phyloP scores from a whole-genome alignment of 2,113 vertebrate genomes.

The Sinocyclocheilus grahami region DNA sequence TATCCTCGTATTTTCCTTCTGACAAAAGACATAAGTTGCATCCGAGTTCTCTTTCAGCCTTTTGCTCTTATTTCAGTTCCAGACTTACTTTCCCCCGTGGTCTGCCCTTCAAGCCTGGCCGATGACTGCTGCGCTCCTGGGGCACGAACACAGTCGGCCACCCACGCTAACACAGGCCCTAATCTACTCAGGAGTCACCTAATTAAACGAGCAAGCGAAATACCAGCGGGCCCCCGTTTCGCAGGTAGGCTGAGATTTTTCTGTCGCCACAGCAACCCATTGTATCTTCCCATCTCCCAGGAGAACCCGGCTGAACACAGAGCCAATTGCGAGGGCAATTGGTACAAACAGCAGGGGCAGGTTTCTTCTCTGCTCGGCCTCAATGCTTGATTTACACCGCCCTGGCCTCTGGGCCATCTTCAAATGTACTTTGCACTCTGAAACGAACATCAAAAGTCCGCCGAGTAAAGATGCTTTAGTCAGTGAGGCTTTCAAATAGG shows the following conservation, averaged over 20 bases:
- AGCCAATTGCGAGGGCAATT: conserved; percentile 46
- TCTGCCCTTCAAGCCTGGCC: conserved; percentile 54
- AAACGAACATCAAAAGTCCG: not conserved
- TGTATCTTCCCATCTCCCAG: conserved; percentile 36
- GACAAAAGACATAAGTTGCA: not conserved
- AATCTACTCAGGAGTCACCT: conserved; percentile 64
- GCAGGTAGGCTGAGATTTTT: conserved; percentile 50
- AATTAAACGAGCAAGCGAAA: conserved; percentile 63
- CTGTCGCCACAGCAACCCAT: conserved; percentile 54
- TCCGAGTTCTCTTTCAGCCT: conserved; percentile 44
- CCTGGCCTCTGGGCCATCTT: not conserved
- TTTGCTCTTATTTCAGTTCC: conserved; percentile 53
- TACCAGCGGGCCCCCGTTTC: conserved; percentile 52
- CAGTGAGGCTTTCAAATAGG: conserved; percentile 50
- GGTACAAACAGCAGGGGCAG: conserved; percentile 47
- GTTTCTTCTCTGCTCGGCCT: conserved; percentile 1
- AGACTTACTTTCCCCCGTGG: conserved; percentile 59
- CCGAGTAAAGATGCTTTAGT: conserved; percentile 44
- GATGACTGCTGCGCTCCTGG: conserved; percentile 46
- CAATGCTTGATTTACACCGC: not conserved
- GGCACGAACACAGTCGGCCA: conserved; percentile 48
- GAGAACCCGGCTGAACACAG: conserved; percentile 37
- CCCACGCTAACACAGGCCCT: conserved; percentile 53
- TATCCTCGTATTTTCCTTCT: not conserved
- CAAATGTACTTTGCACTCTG: not conserved